Conservation (phyloP, 2,888 invertebrate species). For the Eristalis arbustorum region DNA sequence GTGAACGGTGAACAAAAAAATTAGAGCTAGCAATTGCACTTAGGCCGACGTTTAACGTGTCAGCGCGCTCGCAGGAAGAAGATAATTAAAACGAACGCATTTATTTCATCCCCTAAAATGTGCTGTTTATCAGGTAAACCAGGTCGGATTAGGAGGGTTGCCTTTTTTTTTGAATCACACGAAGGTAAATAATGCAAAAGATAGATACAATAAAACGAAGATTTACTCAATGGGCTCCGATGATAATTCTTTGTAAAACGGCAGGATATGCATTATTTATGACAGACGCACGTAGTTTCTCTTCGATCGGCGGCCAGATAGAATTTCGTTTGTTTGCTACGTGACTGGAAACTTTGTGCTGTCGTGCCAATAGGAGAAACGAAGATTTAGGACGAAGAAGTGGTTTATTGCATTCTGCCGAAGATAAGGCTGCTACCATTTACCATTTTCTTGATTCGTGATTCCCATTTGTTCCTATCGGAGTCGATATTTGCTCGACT, state of each 20-base stretch:
- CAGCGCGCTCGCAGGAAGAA: background rate
- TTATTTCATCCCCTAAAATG: constrained; percentile 49
- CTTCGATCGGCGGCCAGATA: background rate
- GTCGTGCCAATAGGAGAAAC: background rate
- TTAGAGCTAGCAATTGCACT: constrained; percentile 30
- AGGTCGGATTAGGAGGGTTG: constrained; percentile 11
- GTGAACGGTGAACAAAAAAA: constrained; percentile 19
- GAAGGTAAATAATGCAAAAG: background rate
- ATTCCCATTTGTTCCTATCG: background rate
- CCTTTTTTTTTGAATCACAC: background rate
- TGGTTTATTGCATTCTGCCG: background rate
- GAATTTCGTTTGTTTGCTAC: background rate
- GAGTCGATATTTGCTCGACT: background rate
- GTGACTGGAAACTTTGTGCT: constrained; percentile 12
- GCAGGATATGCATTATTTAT: constrained; percentile 25
- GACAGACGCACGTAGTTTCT: background rate
- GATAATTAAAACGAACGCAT: constrained; percentile 41
- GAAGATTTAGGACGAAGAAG: background rate
- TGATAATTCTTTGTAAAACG: constrained; percentile 22
- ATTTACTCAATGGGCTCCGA: background rate
- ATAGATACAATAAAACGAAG: constrained; percentile 10
- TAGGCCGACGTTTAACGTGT: constrained; percentile 23
- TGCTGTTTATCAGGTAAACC: constrained; percentile 12
- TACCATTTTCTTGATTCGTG: background rate
- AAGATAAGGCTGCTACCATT: background rate